Evolutionary conservation across 2,888 invertebrate genomes (phyloP).

Genomic region (Cataglyphis cursor): DNA sequence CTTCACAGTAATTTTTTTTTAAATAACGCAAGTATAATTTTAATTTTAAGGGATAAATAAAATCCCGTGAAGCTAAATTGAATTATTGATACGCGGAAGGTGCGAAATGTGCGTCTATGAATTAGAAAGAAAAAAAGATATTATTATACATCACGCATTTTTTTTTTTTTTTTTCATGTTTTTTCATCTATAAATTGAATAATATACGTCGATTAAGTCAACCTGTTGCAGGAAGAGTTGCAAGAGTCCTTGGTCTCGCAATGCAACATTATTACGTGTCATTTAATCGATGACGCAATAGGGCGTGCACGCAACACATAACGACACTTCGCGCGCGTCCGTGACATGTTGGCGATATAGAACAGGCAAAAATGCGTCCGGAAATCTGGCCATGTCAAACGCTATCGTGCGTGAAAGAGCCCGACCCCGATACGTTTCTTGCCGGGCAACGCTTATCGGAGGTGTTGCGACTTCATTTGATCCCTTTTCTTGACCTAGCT

Average conservation of each 20-base stretch:
- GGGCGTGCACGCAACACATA: constrained; percentile 39
- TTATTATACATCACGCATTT: no score
- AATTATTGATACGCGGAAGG: no score
- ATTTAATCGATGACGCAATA: constrained; percentile 34
- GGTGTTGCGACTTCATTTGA: not conserved
- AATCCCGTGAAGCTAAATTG: no score
- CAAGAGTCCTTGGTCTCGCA: not conserved
- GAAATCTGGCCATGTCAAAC: constrained; percentile 23
- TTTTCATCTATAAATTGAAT: not conserved
- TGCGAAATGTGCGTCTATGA: no score
- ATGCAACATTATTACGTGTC: constrained; percentile 2
- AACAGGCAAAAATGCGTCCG: constrained; percentile 25
- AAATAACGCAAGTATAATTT: not conserved
- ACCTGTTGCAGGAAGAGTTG: constrained; percentile 10
- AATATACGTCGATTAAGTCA: not conserved
- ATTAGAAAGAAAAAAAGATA: no score
- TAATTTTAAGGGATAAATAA: not conserved
- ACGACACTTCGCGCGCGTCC: constrained; percentile 35
- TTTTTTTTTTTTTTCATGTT: not conserved
- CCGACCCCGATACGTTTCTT: constrained; percentile 31
- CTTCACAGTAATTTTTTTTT: not conserved
- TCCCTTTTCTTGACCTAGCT: not conserved
- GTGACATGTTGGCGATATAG: constrained; percentile 24
- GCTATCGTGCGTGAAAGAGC: constrained; percentile 39
- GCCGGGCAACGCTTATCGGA: not conserved